phyloP scores from a whole-genome alignment of 2,113 vertebrate species.

The Psilopsiagon aurifrons region DNA sequence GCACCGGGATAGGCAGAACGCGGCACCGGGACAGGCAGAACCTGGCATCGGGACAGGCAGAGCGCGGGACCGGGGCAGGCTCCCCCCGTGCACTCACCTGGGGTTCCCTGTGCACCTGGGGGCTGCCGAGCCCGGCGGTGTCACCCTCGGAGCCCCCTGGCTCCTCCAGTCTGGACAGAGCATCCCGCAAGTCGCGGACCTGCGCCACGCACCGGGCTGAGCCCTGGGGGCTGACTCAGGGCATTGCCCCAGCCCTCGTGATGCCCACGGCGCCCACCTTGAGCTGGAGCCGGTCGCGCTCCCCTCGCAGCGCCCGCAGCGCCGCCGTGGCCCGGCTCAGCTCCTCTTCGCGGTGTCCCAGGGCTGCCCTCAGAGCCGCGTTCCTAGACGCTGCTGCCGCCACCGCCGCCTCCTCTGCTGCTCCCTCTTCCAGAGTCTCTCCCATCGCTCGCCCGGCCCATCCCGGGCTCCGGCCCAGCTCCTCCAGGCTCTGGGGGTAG shows the following conservation, averaged over 20 bases:
- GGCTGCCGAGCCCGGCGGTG: neutral
- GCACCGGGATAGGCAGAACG: no score
- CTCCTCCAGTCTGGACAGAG: slow-evolving; percentile 64
- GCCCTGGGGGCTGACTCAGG: neutral
- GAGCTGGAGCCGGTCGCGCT: slow-evolving; percentile 75
- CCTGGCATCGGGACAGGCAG: no score
- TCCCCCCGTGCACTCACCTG: slow-evolving; percentile 3
- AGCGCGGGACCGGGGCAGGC: neutral
- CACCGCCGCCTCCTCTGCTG: neutral
- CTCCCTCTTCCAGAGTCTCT: slow-evolving; percentile 49
- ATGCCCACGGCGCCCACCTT: slow-evolving; percentile 47
- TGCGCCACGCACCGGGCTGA: neutral
- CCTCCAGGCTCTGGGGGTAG: slow-evolving; percentile 74
- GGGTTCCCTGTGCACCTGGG: neutral
- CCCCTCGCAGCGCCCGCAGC: slow-evolving; percentile 67
- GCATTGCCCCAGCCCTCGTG: neutral
- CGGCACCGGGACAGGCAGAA: neutral
- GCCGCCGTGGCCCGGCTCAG: slow-evolving; percentile 46
- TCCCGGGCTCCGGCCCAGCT: slow-evolving; percentile 72
- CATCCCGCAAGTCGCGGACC: slow-evolving; percentile 77
- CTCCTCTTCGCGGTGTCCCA: slow-evolving; percentile 73
- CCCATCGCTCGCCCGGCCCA: neutral
- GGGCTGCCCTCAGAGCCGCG: slow-evolving; percentile 36
- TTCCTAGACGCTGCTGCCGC: slow-evolving; percentile 67
- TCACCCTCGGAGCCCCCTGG: neutral